Base-by-base conservation (phyloP, 2,113 vertebrate species). In the Psittacula cyanocephala region DNA sequence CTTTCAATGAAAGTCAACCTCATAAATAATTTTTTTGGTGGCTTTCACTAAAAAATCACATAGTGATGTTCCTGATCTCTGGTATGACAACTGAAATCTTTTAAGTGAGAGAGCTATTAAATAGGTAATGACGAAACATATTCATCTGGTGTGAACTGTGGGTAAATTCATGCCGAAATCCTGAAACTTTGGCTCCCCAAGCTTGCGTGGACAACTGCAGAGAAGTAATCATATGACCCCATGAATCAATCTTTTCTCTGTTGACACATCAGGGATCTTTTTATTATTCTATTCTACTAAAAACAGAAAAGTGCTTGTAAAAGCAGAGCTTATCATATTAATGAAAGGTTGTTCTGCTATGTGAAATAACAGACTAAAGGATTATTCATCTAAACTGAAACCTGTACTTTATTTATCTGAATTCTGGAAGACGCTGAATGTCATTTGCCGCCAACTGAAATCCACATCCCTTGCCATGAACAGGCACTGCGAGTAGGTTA, bases 201-300 rank as follows among this genome's bases (percentile, higher is more conserved):
- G 83, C 62, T 44, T 72, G 53, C 0, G 3, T 76, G 74, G 86
- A 52, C 71, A 92, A 79, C 44, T 84, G 79, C 60, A 75, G 86
- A 93, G 88, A 77, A 78, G 39, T 44, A 81, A 75, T 90, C 55
- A 18, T 47, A 84, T 49, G 64, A 78, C 71, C 49, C 39, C 75
- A 55, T 59, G 76, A 93, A 89, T 91, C 75, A 67, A 47, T 71
- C 65, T 86, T 41, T 93, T 79, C 60, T 89, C 80, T 95, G 86
- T 79, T 96, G 83, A 91, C 27, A 19, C 57, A 93, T 62, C 59
- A 76, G 49, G 57, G 13, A 72, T 44, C 81, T 92, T 88, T 85
- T 80, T 95, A 88, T 96, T 95, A 71, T 96, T 70, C 59, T 88
- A 43, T 88, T 88, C 79, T 75, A 93, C 25, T 90, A 57, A 91